Evolutionary conservation across 1,140 invertebrate species (phyloP), one percentile per base, ranked within the genome.

Genomic region (Drosophila tani): DNA sequence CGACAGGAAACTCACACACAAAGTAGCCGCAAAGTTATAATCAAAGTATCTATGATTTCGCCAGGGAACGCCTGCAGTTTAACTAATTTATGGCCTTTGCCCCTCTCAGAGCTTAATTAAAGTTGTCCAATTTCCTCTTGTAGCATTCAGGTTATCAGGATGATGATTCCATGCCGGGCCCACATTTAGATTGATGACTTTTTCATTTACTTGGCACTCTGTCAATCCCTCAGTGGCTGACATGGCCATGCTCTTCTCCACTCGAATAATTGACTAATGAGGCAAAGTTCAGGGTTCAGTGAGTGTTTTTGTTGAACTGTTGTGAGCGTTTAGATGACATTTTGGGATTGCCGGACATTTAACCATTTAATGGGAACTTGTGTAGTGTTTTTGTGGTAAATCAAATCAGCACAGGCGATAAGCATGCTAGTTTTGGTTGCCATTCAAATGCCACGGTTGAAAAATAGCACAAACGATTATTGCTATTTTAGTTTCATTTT

Each of bases 261-360:
- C 32, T 35, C 57, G 24, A 38, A 35, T 51, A 76, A 75, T 65
- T 76, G 73, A 76, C 73, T 76, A 76, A 76, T 75, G 73, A 66
- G 60, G 8, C 73, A 75, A 50, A 55, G 69, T 75, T 75, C 69
- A 75, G 27, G 50, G 71, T 62, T 29, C 71, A 75, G 29, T 38
- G 47, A 60, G 53, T 73, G 67, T 43, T 41, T 57, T 51, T 35
- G 35, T 41, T 24, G 46, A 15, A 17, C 24, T 29, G 32, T 59
- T 49, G 19, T 40, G 53, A 56, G 35, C 53, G 35, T 40, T 56
- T 40, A 56, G 47, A 56, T 57, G 50, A 65, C 73, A 55, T 63
- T 75, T 75, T 19, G 51, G 27, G 35, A 59, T 71, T 71, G 27
- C 17, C 21, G 45, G 66, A 50, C 53, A 19, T 45, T 24, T 14